Conservation (phyloP, 2,888 invertebrate species). For the Dryobotodes eremita region DNA sequence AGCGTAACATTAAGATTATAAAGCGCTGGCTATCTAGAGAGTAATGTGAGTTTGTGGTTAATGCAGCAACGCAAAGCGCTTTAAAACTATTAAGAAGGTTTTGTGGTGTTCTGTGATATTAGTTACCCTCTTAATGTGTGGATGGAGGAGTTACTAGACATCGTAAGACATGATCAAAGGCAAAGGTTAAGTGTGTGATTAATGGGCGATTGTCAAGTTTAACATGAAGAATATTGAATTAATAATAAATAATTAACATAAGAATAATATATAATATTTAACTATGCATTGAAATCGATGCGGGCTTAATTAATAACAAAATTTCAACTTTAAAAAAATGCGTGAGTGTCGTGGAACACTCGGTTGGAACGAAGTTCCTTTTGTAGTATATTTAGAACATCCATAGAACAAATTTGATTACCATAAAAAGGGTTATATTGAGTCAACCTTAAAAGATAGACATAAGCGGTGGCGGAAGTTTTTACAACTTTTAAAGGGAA, state of each 20-base stretch:
- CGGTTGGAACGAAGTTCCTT: no score
- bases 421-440: no score
- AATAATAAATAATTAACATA: no score
- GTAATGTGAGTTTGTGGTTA: slow-evolving; percentile 35
- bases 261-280: no score
- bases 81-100: slow-evolving; percentile 32
- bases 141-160: neutral
- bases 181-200: neutral
- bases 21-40: slow-evolving; percentile 42
- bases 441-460: no score
- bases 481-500: no score
- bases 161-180: neutral
- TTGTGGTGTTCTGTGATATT: slow-evolving; percentile 15
- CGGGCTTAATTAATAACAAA: neutral
- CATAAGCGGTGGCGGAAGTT: no score
- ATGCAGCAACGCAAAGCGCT: slow-evolving; percentile 40
- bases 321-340: neutral
- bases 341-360: no score
- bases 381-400: no score
- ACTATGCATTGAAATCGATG: neutral
- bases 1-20: slow-evolving; percentile 46
- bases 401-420: no score
- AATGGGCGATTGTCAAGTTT: neutral
- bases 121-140: slow-evolving; percentile 3
- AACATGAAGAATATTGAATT: neutral